Base-by-base conservation (phyloP, 1,140 invertebrate genomes). In the Battus philenor region DNA sequence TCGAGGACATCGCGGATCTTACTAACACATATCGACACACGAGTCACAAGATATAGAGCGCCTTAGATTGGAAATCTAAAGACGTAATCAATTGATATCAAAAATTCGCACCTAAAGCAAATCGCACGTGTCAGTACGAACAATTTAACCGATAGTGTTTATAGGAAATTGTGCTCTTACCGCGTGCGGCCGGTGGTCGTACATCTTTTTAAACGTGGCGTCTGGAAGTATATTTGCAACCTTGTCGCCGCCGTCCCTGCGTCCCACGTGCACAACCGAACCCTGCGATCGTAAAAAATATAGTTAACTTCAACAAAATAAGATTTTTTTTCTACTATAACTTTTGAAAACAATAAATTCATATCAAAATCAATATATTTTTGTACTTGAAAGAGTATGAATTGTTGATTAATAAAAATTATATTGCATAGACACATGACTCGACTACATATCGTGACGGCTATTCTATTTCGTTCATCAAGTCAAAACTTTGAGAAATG, bases 111-210 rank as follows among this genome's bases (percentile, higher is more conserved):
- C 5, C 17, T 39, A 39, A 39, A 39, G 22, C 13, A 12, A 9
- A 24, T 38, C 13, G 34, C 20, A 18, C 17, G 20, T 18, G 20
- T 4, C 5, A 24, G 34, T 24, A 39, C 11, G 12, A 8, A 24
- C 18, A n/a, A 26, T 4, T 26, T n/a, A n/a, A n/a, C n/a, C n/a
- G 2, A 13, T 39, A 20, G 9, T 16, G 41, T 31, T 44, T 20
- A 44, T 27, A 20, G 31, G 13, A n/a, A n/a, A n/a, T n/a, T 11
- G 16, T 5, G 12, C 15, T 36, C 86, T 86, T 78, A 94, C 93
- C 87, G 93, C 93, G 86, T 97, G 95, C 1, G 96, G 95, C 64
- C 91, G 95, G 67, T 94, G 95, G 77, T 97, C 95, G 79, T 92
- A 94, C 65, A 90, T 90, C 70, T 95, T 96, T 70, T 94, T 94